phyloP scores from a whole-genome alignment of 2,797 vertebrate species.

The Peromyscus melanophrys region DNA sequence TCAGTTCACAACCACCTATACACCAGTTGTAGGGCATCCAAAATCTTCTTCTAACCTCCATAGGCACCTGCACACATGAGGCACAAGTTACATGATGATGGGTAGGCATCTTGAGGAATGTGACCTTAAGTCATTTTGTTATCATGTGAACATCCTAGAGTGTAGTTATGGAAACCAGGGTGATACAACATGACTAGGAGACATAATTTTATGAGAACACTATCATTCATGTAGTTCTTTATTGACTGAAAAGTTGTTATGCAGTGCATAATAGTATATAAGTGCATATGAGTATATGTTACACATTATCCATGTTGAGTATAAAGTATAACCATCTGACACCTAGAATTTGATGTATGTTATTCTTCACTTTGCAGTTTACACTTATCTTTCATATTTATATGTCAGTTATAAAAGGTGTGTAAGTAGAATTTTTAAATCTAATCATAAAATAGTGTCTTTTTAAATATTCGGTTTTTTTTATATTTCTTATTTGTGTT shows the following conservation, averaged over 20 bases:
- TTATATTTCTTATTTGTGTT: not conserved
- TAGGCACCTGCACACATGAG: not conserved
- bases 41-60: not conserved
- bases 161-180: not conserved
- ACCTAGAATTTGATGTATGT: not conserved
- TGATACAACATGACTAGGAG: not conserved
- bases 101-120: not conserved
- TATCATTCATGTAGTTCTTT: not conserved
- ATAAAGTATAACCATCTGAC: not conserved
- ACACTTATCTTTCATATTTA: not conserved
- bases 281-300: not conserved
- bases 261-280: not conserved
- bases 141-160: not conserved
- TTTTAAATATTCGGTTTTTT: not conserved
- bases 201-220: not conserved
- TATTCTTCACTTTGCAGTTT: not conserved
- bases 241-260: not conserved
- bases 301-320: not conserved
- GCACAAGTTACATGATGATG: not conserved
- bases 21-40: not conserved
- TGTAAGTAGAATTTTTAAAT: not conserved
- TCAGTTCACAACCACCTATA: not conserved
- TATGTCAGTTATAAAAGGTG: not conserved
- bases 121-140: not conserved
- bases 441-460: not conserved